Percentiles rank a stretch among this genome's conserved stretches.
These are phyloP conservation scores for Lateolabrax maculatus DNA, from an alignment of 2,797 vertebrate species.

Conservation along the genomic window DNA sequence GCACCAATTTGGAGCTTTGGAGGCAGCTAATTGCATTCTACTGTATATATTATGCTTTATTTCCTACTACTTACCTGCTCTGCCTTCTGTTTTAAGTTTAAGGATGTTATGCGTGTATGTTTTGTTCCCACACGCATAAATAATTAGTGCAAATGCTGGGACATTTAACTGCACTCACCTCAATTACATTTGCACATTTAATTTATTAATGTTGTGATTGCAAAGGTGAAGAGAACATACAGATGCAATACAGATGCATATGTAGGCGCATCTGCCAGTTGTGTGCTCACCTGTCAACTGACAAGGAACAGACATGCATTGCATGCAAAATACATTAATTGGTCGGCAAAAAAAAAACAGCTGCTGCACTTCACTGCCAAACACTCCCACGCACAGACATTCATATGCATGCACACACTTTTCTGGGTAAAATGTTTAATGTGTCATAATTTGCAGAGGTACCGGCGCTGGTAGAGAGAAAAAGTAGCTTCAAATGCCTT, in stretches of 20 bases:
- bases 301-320: constrained; percentile 2
- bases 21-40: neutral
- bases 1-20: neutral
- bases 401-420: constrained; percentile 33
- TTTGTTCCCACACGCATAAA: constrained; percentile 16
- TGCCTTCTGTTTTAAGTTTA: neutral
- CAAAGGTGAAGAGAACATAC: constrained; percentile 33
- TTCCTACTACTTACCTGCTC: neutral
- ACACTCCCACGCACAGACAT: constrained; percentile 37
- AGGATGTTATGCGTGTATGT: neutral
- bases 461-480: neutral
- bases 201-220: constrained; percentile 45
- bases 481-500: neutral
- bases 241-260: constrained; percentile 57
- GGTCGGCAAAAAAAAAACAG: constrained; percentile 44
- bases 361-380: constrained; percentile 57
- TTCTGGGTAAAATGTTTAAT: constrained; percentile 39
- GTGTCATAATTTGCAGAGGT: constrained; percentile 32
- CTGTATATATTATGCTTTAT: neutral
- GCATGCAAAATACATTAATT: constrained; percentile 67
- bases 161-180: constrained; percentile 11
- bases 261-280: constrained; percentile 63
- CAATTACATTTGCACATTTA: constrained; percentile 49
- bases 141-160: constrained; percentile 5
- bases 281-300: constrained; percentile 55